These are phyloP conservation scores for Ancistrus triradiatus DNA, from an alignment of 2,113 vertebrate species.

Conservation along the genomic window DNA sequence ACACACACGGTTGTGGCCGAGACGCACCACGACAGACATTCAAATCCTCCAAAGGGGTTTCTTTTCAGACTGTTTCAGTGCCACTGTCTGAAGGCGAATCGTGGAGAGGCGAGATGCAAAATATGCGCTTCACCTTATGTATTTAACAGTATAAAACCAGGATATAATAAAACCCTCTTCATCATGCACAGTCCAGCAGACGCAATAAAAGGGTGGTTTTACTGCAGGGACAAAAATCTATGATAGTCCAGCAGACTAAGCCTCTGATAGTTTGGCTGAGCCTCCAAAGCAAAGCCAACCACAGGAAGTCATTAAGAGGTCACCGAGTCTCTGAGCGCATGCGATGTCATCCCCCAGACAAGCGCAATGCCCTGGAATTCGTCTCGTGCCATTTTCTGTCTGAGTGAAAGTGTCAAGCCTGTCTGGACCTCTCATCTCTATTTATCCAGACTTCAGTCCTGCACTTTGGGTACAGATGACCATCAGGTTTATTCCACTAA, in stretches of 20 bases:
- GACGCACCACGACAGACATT: conserved; percentile 46
- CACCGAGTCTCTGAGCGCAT: conserved; percentile 25
- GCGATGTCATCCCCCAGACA: conserved; percentile 32
- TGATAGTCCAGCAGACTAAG: conserved; percentile 20
- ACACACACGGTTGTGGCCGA: conserved; percentile 39
- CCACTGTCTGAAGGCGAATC: conserved; percentile 44
- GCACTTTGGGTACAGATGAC: background rate
- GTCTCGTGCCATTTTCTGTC: conserved; percentile 36
- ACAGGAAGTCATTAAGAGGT: conserved; percentile 47
- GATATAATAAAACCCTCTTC: conserved; percentile 26
- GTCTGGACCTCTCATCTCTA: conserved; percentile 23
- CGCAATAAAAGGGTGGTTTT: conserved; percentile 26
- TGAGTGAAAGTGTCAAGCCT: conserved; percentile 15
- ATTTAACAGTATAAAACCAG: conserved; percentile 23
- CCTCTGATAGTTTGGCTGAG: conserved; percentile 7
- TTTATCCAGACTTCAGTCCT: conserved; percentile 31
- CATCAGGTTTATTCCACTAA: conserved; percentile 25
- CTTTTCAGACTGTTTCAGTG: conserved; percentile 40
- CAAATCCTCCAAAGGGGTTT: conserved; percentile 34
- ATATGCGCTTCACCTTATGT: conserved; percentile 30
- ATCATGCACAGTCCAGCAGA: conserved; percentile 23
- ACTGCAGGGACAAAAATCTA: conserved; percentile 23
- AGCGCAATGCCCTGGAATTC: conserved; percentile 19
- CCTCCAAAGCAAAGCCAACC: conserved; percentile 10
- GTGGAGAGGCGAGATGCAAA: conserved; percentile 31